Evolutionary conservation across 2,113 vertebrate genomes (phyloP).

Genomic region (Haliaeetus leucogaster): DNA sequence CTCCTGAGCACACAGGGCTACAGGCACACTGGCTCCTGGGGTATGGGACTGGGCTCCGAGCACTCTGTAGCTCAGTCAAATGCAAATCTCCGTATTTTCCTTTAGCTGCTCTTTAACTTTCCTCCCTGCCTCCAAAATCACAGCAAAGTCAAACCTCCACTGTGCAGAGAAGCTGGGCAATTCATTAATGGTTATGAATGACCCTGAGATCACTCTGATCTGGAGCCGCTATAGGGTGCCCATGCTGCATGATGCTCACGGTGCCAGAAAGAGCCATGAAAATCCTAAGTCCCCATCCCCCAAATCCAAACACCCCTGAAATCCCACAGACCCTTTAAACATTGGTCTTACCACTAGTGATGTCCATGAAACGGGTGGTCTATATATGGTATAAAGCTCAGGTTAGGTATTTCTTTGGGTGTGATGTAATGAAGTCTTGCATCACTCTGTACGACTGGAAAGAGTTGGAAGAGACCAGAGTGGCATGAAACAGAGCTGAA

Average conservation of each 20-base stretch:
- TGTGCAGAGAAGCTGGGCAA: background rate
- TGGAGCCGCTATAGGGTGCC: background rate
- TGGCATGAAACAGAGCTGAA: background rate
- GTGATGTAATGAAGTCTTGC: accelerated
- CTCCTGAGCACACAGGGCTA: background rate
- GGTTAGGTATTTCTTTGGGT: background rate
- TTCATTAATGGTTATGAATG: background rate
- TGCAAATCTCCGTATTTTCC: background rate
- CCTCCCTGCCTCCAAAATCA: background rate
- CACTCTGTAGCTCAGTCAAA: background rate
- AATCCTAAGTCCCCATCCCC: background rate
- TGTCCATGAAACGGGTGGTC: background rate
- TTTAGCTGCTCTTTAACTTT: background rate
- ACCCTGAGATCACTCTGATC: background rate
- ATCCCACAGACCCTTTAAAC: background rate
- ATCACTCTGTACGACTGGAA: background rate
- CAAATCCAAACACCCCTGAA: background rate
- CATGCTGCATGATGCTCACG: accelerated
- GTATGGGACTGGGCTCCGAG: accelerated
- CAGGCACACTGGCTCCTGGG: accelerated
- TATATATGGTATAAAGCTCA: background rate
- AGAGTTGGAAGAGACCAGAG: background rate
- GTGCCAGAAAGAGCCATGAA: background rate
- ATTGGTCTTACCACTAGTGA: background rate
- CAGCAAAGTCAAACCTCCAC: background rate